Base-by-base conservation (phyloP, 2,113 vertebrate genomes). In the Actinemys pallida region DNA sequence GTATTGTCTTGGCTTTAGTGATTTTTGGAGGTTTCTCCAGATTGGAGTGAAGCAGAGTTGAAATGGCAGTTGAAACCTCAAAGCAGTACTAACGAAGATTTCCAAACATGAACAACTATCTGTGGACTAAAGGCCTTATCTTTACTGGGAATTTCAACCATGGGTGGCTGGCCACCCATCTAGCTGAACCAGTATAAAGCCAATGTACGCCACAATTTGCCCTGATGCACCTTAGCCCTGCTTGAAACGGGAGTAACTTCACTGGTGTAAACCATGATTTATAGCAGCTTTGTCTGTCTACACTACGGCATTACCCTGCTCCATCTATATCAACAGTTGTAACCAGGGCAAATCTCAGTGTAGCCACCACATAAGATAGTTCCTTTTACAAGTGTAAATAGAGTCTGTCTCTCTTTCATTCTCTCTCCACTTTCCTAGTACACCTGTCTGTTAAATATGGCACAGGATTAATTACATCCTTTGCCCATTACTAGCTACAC, bases 221-320 rank as follows among this genome's bases (percentile, higher is more conserved):
- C 22, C 79, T 72, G 35, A 72, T 31, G 57, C 10, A 62, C 27
- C 29, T 39, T 22, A 39, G 17, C 19, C 65, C 9, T 39, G 65
- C 35, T 39, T 84, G 80, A 83, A 87, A 84, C 76, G 3, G 78
- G 86, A 83, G 39, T 72, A 42, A 47, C 4, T 59, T 88, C 83
- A 27, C 59, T 62, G 24, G 8, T 0, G 0, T 83, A 89, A 65
- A 39, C 9, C 12, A 56, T 6, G 35, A 57, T 84, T 93, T 59
- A 49, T 16, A 22, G 39, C 12, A 47, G 42, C n/a, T 78, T 69
- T 72, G 20, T n/a, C 57, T 72, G 1, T 94, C 87, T 19, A 35
- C 85, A 53, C 83, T 53, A 57, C 35, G 91, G 88, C 35, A 72
- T 88, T 91, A 83, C 84, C n/a, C 31, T 86, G 47, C 78, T 89